These are phyloP conservation scores for Scolopax rusticola DNA, from an alignment of 2,797 vertebrate genomes.

Conservation along the genomic window DNA sequence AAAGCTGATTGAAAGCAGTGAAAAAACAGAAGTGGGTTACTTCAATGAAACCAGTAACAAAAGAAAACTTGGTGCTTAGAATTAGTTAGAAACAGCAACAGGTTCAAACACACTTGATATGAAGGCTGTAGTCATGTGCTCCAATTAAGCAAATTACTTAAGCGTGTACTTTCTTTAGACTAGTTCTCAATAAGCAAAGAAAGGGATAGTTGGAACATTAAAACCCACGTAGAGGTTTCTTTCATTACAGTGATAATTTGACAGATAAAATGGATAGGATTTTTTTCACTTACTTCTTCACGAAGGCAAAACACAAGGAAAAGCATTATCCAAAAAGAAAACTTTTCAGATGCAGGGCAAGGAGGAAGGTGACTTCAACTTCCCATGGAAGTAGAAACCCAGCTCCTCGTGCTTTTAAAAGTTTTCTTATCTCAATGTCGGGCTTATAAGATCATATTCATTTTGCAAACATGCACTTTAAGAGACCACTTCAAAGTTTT, in stretches of 20 bases:
- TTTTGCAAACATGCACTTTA: background rate
- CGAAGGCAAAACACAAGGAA: background rate
- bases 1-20: constrained; percentile 13
- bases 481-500: background rate
- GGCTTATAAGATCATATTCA: background rate
- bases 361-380: background rate
- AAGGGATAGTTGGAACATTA: background rate
- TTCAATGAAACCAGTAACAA: background rate
- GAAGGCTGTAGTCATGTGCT: background rate
- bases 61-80: background rate
- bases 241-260: background rate
- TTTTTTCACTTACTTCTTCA: background rate
- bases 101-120: background rate
- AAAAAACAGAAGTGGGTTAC: background rate
- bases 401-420: background rate
- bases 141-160: background rate
- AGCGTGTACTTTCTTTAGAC: background rate
- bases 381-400: background rate
- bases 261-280: background rate
- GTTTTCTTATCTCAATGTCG: background rate
- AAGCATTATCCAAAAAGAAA: background rate
- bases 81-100: background rate
- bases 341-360: background rate
- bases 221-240: background rate
- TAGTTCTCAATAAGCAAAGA: background rate